Evolutionary conservation across 2,888 invertebrate genomes (phyloP).

Genomic region (Polylopha cassiicola): DNA sequence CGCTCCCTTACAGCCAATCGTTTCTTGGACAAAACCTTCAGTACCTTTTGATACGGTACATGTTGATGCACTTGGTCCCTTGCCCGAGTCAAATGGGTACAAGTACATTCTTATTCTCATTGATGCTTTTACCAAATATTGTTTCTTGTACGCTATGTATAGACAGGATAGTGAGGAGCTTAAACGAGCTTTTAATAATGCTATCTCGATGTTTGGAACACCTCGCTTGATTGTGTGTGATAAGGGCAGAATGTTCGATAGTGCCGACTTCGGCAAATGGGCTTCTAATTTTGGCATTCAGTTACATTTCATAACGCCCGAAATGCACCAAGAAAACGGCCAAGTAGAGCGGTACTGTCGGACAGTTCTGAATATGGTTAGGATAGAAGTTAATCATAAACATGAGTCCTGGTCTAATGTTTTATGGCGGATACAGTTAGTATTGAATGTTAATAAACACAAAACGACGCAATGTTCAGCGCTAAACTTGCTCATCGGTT

Average conservation of each 20-base stretch:
- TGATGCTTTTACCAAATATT: conserved; percentile 13
- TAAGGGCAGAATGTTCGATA: background rate
- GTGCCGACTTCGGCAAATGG: background rate
- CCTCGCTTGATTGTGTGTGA: background rate
- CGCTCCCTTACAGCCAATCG: conserved; percentile 5
- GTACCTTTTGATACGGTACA: conserved; percentile 1
- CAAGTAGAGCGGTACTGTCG: conserved; percentile 11
- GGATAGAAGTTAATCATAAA: background rate
- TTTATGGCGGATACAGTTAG: conserved; percentile 2
- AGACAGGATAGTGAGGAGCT: conserved; percentile 13
- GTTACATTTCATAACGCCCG: conserved; percentile 1
- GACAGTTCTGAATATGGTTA: conserved; percentile 5
- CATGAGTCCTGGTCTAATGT: background rate
- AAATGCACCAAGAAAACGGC: conserved; percentile 10
- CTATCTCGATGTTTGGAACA: conserved; percentile 3
- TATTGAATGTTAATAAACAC: background rate
- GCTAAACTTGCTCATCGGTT: background rate
- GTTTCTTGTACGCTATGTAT: conserved; percentile 7
- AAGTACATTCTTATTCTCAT: conserved; percentile 20
- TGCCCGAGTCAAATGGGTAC: conserved; percentile 21
- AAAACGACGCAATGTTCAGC: background rate
- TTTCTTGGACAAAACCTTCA: conserved; percentile 9
- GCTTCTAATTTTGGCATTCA: background rate
- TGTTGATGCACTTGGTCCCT: conserved; percentile 12
- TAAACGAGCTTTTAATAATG: conserved; percentile 1